Conservation (phyloP, 2,888 invertebrate species). For the Litoditis marina region DNA sequence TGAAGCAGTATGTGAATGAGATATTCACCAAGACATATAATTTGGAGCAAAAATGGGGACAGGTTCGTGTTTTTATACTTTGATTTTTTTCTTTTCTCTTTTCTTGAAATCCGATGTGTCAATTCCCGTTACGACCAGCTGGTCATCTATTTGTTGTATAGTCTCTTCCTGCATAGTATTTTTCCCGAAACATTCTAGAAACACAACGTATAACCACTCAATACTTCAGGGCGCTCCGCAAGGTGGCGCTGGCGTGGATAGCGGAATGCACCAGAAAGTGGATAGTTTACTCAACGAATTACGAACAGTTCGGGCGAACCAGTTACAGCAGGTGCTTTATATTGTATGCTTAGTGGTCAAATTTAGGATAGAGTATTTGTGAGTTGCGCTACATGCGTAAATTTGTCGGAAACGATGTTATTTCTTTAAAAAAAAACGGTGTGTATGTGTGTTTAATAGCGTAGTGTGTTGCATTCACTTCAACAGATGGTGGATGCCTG, state of each 20-base stretch:
- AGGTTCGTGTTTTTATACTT: conserved; percentile 6
- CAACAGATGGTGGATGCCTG: no score
- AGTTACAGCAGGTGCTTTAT: conserved; percentile 32
- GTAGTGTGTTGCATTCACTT: no score
- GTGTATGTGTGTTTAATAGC: no score
- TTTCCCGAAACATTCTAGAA: no score
- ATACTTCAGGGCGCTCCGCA: conserved; percentile 18
- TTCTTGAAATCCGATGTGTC: neutral
- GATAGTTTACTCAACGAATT: conserved; percentile 40
- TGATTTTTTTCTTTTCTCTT: neutral
- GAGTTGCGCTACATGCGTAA: no score
- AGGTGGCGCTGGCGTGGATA: conserved; percentile 30
- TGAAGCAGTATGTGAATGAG: conserved; percentile 66
- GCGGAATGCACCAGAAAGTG: conserved; percentile 39
- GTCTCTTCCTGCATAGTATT: neutral
- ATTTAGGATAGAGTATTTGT: no score
- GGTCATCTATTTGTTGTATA: neutral
- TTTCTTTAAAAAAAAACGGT: neutral
- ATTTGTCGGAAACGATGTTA: neutral
- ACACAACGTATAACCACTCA: no score
- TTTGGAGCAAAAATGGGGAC: conserved; percentile 51
- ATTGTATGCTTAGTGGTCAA: no score
- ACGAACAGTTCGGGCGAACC: conserved; percentile 35
- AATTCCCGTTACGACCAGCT: neutral
- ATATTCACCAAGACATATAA: conserved; percentile 59